phyloP scores from a whole-genome alignment of 2,888 invertebrate species.

The Volucella inflata region DNA sequence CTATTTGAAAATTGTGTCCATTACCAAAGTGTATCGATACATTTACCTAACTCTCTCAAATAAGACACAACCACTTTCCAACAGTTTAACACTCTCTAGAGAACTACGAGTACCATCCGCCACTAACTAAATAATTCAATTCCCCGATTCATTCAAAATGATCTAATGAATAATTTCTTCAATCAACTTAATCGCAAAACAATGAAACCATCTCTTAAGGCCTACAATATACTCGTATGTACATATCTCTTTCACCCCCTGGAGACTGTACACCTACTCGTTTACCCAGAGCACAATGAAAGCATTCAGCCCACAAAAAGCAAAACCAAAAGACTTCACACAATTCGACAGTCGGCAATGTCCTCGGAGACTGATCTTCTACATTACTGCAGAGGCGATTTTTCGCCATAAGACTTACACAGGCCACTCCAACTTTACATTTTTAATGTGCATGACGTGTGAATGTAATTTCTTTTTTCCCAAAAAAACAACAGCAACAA shows the following conservation, averaged over 20 bases:
- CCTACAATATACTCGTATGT: constrained; percentile 2
- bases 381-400: constrained; percentile 7
- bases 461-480: constrained; percentile 9
- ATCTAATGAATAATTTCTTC: constrained; percentile 52
- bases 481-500: neutral
- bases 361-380: constrained; percentile 25
- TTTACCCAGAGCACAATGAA: neutral
- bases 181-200: constrained; percentile 57
- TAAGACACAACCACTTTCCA: neutral
- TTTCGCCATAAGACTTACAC: neutral
- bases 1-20: no score
- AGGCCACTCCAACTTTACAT: neutral
- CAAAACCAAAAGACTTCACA: no score
- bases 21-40: no score
- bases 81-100: neutral
- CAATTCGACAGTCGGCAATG: constrained; percentile 6
- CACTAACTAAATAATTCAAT: constrained; percentile 36
- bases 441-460: constrained; percentile 35
- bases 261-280: constrained; percentile 27
- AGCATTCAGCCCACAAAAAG: constrained; percentile 9
- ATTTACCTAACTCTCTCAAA: neutral
- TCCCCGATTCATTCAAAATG: constrained; percentile 38
- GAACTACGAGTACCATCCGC: neutral
- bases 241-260: neutral
- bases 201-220: constrained; percentile 38